Evolutionary conservation across 2,888 invertebrate species (phyloP).

Genomic region (Portevinia maculata): DNA sequence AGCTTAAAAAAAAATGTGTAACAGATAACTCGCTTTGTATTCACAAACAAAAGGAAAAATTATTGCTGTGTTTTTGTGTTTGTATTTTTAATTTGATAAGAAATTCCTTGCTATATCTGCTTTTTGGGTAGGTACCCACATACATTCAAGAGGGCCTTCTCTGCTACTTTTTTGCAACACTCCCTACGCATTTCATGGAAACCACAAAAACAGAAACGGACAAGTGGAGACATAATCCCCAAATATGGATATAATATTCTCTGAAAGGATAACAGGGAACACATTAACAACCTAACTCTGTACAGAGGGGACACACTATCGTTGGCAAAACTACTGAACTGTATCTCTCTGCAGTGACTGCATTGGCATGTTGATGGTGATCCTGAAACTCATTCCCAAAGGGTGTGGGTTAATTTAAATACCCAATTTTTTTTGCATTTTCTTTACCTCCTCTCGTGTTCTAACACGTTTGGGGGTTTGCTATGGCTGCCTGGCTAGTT

Average conservation of each 20-base stretch:
- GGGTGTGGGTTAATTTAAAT: conserved; percentile 68
- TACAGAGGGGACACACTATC: neutral
- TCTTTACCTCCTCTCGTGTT: neutral
- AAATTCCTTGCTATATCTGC: no score
- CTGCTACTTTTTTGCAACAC: neutral
- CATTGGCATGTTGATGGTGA: conserved; percentile 33
- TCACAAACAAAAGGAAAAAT: conserved; percentile 37
- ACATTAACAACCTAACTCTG: conserved; percentile 40
- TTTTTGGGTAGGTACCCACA: neutral
- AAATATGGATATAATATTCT: conserved; percentile 33
- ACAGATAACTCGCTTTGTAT: neutral
- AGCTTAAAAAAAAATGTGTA: neutral
- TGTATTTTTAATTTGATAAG: no score
- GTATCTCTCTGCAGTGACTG: conserved; percentile 16
- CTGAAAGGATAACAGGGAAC: conserved; percentile 30
- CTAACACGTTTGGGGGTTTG: neutral
- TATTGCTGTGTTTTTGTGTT: no score
- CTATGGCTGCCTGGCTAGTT: conserved; percentile 19
- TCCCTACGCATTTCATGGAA: neutral
- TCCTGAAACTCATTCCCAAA: conserved; percentile 49
- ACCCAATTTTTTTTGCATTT: conserved; percentile 37
- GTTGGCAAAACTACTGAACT: neutral
- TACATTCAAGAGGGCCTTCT: neutral
- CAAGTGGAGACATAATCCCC: conserved; percentile 45
- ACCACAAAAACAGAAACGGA: conserved; percentile 34